Evolutionary conservation across 1,140 invertebrate species (phyloP).

Genomic region (Trinorchestia longiramus): DNA sequence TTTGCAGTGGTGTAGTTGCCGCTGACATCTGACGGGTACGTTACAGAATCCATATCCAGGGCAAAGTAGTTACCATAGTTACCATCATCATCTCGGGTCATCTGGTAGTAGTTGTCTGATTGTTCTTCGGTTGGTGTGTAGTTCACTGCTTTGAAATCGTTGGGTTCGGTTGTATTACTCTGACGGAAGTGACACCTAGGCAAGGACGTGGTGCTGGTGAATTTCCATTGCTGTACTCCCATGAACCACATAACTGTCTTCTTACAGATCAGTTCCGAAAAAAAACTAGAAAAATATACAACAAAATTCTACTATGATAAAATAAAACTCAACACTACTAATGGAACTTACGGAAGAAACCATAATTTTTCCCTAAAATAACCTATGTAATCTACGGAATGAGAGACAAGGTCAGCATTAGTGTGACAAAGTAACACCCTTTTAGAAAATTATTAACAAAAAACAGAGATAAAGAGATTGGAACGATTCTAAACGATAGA

Average conservation of each 20-base stretch:
- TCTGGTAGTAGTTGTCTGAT: not conserved
- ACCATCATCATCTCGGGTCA: constrained; percentile 17
- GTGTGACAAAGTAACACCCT: too few relatives aligned
- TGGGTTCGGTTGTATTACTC: not conserved
- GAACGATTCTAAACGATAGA: too few relatives aligned
- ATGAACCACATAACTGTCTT: not conserved
- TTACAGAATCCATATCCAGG: not conserved
- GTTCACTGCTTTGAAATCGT: too few relatives aligned
- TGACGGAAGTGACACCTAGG: constrained; percentile 10
- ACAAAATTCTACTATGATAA: not conserved
- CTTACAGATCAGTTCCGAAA: not conserved
- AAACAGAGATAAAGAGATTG: too few relatives aligned
- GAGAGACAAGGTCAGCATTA: not conserved
- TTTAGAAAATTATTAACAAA: too few relatives aligned
- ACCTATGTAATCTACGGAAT: not conserved
- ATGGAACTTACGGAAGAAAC: not conserved
- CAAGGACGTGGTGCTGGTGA: not conserved
- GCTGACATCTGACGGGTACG: not conserved
- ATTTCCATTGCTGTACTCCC: not conserved
- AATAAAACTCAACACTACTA: not conserved
- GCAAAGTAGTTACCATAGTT: not conserved
- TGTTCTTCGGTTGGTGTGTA: not conserved
- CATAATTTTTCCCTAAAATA: constrained; percentile 6
- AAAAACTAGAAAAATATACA: not conserved
- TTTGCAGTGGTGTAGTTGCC: not conserved